Percentiles rank a stretch among this genome's conserved stretches.
phyloP scores from a whole-genome alignment of 2,888 invertebrate genomes.

The Pristionchus maxplancki region DNA sequence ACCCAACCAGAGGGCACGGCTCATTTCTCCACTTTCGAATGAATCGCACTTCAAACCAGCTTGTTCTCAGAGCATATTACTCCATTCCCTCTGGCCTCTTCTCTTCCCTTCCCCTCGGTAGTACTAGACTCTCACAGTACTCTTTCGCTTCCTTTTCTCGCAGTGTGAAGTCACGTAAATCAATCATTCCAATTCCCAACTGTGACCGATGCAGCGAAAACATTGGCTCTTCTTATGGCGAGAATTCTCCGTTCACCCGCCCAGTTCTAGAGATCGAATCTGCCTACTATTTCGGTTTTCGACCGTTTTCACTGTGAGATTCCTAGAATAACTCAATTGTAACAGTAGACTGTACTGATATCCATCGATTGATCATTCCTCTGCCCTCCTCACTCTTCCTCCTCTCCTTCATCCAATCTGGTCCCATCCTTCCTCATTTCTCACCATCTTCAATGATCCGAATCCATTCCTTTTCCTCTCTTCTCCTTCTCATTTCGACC shows the following conservation, averaged over 20 bases:
- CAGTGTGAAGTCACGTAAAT: neutral
- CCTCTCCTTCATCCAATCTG: neutral
- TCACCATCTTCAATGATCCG: constrained; percentile 22
- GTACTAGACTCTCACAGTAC: neutral
- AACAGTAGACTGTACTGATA: too few species aligned
- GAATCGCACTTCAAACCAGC: constrained; percentile 32
- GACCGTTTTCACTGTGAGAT: neutral
- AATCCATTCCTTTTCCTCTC: neutral
- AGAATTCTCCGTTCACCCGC: neutral
- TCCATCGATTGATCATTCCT: neutral
- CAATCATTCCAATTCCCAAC: neutral
- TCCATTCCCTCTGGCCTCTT: neutral
- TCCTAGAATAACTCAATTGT: too few species aligned
- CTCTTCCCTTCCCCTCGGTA: neutral
- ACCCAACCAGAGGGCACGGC: constrained; percentile 5
- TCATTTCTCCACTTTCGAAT: neutral
- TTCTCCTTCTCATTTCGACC: neutral
- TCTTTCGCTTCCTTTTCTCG: neutral
- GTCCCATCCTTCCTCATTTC: constrained; percentile 18
- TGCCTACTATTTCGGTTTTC: neutral
- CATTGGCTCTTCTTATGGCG: neutral
- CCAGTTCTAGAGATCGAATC: neutral
- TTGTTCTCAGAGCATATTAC: constrained; percentile 41
- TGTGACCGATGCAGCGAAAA: constrained; percentile 3
- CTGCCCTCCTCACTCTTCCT: neutral